A percentile compares a stretch with the other conserved stretches of the same genome.
Evolutionary conservation across 2,113 vertebrate genomes (phyloP).

Genomic region (Boleophthalmus pectinirostris): DNA sequence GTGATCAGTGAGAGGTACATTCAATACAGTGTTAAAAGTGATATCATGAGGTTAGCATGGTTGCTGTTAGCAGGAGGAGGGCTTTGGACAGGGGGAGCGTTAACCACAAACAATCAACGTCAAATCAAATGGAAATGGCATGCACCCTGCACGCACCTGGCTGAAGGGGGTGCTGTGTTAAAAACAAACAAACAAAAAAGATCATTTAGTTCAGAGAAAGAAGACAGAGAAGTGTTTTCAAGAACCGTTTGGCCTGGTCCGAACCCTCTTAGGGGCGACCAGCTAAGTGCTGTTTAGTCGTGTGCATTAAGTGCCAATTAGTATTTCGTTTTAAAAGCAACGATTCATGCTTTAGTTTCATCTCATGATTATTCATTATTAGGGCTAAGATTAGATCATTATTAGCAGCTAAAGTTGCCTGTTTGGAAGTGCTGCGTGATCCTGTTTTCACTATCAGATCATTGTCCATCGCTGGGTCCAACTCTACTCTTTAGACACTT

Average conservation of each 20-base stretch:
- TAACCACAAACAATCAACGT: constrained; percentile 63
- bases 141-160: constrained; percentile 62
- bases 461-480: constrained; percentile 48
- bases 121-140: constrained; percentile 73
- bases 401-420: constrained; percentile 1
- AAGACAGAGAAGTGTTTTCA: constrained; percentile 19
- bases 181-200: background rate
- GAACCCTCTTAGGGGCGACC: constrained; percentile 40
- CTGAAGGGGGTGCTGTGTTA: constrained; percentile 28
- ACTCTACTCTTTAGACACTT: constrained; percentile 72
- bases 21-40: constrained; percentile 47
- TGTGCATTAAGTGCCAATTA: constrained; percentile 63
- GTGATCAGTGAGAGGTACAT: constrained; percentile 51
- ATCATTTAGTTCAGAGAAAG: background rate
- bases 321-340: constrained; percentile 5
- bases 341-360: constrained; percentile 38
- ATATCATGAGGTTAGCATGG: constrained; percentile 19
- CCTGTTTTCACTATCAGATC: constrained; percentile 55
- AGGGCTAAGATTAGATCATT: background rate
- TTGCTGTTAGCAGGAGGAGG: constrained; percentile 44
- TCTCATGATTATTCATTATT: constrained; percentile 25
- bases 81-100: constrained; percentile 71
- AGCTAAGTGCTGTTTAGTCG: constrained; percentile 62
- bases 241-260: constrained; percentile 29
- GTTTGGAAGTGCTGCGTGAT: constrained; percentile 51